Percentiles rank a stretch among this genome's conserved stretches.
Evolutionary conservation across 2,888 invertebrate species (phyloP).

Genomic region (Antitype chi): DNA sequence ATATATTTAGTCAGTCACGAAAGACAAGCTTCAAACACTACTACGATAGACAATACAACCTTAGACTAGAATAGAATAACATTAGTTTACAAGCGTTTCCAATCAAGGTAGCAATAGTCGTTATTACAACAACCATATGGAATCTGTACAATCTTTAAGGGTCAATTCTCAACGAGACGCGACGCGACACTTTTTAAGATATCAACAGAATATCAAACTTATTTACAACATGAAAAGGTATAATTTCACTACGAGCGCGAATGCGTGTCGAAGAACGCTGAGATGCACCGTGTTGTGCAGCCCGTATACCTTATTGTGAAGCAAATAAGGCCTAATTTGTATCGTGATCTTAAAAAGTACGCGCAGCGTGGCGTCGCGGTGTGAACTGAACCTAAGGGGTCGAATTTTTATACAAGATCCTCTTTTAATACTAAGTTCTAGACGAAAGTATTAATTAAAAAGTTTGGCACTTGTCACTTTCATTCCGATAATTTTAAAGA

Average conservation of each 20-base stretch:
- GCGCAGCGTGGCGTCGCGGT: too few relatives aligned
- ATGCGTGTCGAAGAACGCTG: too few relatives aligned
- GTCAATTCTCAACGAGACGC: too few relatives aligned
- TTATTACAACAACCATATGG: conserved; percentile 33
- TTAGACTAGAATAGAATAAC: conserved; percentile 55
- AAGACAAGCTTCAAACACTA: conserved; percentile 58
- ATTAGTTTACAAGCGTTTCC: conserved; percentile 39
- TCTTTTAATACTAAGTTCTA: conserved; percentile 17
- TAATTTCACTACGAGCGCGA: too few relatives aligned
- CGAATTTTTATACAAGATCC: conserved; percentile 13
- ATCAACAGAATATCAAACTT: too few relatives aligned
- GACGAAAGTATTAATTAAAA: conserved; percentile 22
- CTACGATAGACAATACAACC: conserved; percentile 62
- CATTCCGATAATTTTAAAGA: conserved; percentile 40
- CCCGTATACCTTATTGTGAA: too few relatives aligned
- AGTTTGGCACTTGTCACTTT: conserved; percentile 16
- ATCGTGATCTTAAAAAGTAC: too few relatives aligned
- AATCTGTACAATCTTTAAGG: conserved; percentile 23
- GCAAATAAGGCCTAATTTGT: too few relatives aligned
- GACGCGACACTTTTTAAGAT: too few relatives aligned
- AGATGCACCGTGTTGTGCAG: too few relatives aligned
- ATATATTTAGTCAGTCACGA: conserved; percentile 58
- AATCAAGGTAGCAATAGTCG: conserved; percentile 42
- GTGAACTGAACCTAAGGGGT: too few relatives aligned
- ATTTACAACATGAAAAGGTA: too few relatives aligned